These are phyloP conservation scores for Hedychridium roseum DNA, from an alignment of 2,888 invertebrate species.

Conservation along the genomic window DNA sequence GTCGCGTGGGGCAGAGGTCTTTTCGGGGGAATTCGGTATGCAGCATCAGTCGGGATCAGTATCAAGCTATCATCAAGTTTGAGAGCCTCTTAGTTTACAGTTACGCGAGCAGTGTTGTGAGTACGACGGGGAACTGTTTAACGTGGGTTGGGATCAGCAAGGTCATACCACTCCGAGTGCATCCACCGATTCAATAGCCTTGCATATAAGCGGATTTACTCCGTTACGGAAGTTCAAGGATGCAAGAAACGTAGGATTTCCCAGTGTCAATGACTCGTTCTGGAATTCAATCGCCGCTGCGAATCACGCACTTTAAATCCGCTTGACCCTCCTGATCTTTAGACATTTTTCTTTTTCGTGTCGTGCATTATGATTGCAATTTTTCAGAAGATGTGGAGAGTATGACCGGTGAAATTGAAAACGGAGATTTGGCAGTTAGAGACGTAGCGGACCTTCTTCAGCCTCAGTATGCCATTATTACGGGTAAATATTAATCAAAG, in stretches of 20 bases:
- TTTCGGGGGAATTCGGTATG: no score
- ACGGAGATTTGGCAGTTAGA: slow-evolving; percentile 73
- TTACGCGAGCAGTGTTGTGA: slow-evolving; percentile 56
- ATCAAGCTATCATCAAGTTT: slow-evolving; percentile 38
- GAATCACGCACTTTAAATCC: no score
- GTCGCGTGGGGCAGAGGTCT: no score
- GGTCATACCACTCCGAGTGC: slow-evolving; percentile 61
- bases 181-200: slow-evolving; percentile 47
- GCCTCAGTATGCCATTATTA: slow-evolving; percentile 88
- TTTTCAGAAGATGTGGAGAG: slow-evolving; percentile 64
- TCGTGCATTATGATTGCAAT: slow-evolving; percentile 12
- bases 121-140: slow-evolving; percentile 57
- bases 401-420: slow-evolving; percentile 67
- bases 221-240: no score
- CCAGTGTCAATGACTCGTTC: no score
- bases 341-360: no score
- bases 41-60: no score
- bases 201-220: no score
- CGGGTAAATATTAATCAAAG: slow-evolving; percentile 66
- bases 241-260: no score
- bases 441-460: slow-evolving; percentile 88
- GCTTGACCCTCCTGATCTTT: no score
- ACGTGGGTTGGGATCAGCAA: slow-evolving; percentile 52
- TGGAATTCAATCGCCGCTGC: no score
- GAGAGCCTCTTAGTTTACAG: slow-evolving; percentile 60